These are phyloP conservation scores for Lottia gigantea DNA, from an alignment of 2,888 invertebrate genomes.

Conservation along the genomic window DNA sequence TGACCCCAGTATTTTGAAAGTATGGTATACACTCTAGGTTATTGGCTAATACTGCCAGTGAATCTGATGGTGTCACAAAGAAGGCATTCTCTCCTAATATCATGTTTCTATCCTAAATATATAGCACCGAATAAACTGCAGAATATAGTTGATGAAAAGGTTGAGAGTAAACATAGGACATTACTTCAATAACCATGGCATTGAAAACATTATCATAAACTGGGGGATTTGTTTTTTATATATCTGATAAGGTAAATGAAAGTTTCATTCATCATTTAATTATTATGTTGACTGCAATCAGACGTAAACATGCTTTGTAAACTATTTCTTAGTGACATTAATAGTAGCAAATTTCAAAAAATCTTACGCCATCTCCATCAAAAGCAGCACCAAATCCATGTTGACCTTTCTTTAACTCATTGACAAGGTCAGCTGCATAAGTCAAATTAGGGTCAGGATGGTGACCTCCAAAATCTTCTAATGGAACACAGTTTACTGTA, in stretches of 20 bases:
- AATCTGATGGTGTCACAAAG: slow-evolving; percentile 97
- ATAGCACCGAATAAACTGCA: too few species aligned
- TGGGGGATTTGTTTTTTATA: too few species aligned
- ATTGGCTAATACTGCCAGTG: slow-evolving; percentile 93
- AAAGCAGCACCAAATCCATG: slow-evolving; percentile 94
- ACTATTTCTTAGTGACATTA: too few species aligned
- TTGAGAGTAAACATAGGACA: too few species aligned
- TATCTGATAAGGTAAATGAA: too few species aligned
- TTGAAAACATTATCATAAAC: too few species aligned
- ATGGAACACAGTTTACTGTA: slow-evolving; percentile 82
- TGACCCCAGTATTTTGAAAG: slow-evolving; percentile 85
- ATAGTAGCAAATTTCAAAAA: background rate
- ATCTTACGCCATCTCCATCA: slow-evolving; percentile 91
- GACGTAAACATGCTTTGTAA: background rate
- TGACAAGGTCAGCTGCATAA: slow-evolving; percentile 84
- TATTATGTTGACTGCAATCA: background rate
- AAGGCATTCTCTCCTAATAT: slow-evolving; percentile 94
- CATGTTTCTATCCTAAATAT: slow-evolving; percentile 94
- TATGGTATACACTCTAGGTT: slow-evolving; percentile 93
- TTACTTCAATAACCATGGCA: too few species aligned
- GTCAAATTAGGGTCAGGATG: slow-evolving; percentile 98
- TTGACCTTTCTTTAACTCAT: slow-evolving; percentile 74
- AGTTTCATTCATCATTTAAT: too few species aligned
- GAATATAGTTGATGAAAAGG: too few species aligned
- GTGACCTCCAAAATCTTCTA: slow-evolving; percentile 94